Percentiles rank a stretch among this genome's conserved stretches.
phyloP scores from a whole-genome alignment of 2,797 vertebrate genomes.

The Notolabrus celidotus region DNA sequence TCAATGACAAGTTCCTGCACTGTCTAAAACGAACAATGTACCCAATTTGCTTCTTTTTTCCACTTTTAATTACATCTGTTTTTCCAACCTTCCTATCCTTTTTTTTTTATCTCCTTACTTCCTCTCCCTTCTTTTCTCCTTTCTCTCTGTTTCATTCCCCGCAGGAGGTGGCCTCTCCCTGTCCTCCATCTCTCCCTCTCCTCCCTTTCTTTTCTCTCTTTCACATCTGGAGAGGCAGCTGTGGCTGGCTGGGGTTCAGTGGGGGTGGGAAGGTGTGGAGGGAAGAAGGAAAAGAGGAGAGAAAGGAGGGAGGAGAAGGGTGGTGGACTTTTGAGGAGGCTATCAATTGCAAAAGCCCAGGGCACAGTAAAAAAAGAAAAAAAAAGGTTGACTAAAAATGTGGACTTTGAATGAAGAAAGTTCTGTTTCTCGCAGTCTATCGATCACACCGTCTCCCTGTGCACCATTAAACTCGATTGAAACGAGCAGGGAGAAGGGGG shows the following conservation, averaged over 20 bases:
- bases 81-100: slow-evolving; percentile 38
- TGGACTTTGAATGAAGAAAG: slow-evolving; percentile 78
- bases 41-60: slow-evolving; percentile 22
- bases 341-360: slow-evolving; percentile 99
- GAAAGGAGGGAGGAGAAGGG: slow-evolving; percentile 33
- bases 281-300: slow-evolving; percentile 78
- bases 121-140: slow-evolving; percentile 46
- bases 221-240: slow-evolving; percentile 99
- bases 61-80: slow-evolving; percentile 42
- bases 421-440: slow-evolving; percentile 84
- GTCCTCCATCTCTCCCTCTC: slow-evolving; percentile 77
- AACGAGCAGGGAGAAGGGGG: slow-evolving; percentile 67
- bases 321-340: slow-evolving; percentile 88
- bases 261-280: slow-evolving; percentile 82
- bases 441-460: slow-evolving; percentile 85
- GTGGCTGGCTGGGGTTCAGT: slow-evolving; percentile 97
- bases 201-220: slow-evolving; percentile 72
- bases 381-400: slow-evolving; percentile 73
- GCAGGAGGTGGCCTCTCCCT: slow-evolving; percentile 91
- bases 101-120: slow-evolving; percentile 33
- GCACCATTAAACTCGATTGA: slow-evolving; percentile 86
- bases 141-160: slow-evolving; percentile 92
- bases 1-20: slow-evolving; percentile 62
- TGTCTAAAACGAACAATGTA: slow-evolving; percentile 51
- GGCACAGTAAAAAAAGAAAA: slow-evolving; percentile 89